A percentile compares a stretch with the other conserved stretches of the same genome.
phyloP scores from a whole-genome alignment of 2,797 vertebrate species.

The Odontamblyopus lacepedii region DNA sequence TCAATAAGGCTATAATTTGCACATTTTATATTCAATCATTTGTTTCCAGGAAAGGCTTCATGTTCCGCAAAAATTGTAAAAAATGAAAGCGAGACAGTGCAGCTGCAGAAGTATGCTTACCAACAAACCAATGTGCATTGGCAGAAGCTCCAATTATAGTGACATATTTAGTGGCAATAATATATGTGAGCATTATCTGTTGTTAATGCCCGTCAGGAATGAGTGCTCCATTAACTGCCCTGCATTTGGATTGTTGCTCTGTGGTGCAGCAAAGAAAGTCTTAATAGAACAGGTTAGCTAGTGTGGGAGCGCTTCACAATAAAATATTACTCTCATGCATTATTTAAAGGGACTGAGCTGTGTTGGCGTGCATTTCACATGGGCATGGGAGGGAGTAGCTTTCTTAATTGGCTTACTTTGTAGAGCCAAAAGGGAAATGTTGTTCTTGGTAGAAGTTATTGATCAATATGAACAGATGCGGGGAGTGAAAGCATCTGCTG shows the following conservation, averaged over 20 bases:
- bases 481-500: constrained; percentile 64
- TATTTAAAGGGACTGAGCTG: constrained; percentile 68
- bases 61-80: too few species aligned
- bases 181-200: constrained; percentile 48
- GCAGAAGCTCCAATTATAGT: constrained; percentile 52
- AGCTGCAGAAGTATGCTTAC: constrained; percentile 24
- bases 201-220: constrained; percentile 49
- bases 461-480: constrained; percentile 67
- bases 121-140: constrained; percentile 62
- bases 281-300: constrained; percentile 50
- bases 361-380: constrained; percentile 64
- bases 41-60: too few species aligned
- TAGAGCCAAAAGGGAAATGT: constrained; percentile 61
- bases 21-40: too few species aligned
- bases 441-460: constrained; percentile 58
- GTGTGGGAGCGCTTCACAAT: constrained; percentile 48
- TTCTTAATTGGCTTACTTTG: constrained; percentile 65
- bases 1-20: too few species aligned
- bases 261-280: constrained; percentile 39
- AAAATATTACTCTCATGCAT: constrained; percentile 71
- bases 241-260: constrained; percentile 38
- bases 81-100: not conserved
- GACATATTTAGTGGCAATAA: constrained; percentile 43
- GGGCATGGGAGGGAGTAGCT: constrained; percentile 53
- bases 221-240: constrained; percentile 51